Base-by-base conservation (phyloP, 2,113 vertebrate genomes). In the Cottus gobio region DNA sequence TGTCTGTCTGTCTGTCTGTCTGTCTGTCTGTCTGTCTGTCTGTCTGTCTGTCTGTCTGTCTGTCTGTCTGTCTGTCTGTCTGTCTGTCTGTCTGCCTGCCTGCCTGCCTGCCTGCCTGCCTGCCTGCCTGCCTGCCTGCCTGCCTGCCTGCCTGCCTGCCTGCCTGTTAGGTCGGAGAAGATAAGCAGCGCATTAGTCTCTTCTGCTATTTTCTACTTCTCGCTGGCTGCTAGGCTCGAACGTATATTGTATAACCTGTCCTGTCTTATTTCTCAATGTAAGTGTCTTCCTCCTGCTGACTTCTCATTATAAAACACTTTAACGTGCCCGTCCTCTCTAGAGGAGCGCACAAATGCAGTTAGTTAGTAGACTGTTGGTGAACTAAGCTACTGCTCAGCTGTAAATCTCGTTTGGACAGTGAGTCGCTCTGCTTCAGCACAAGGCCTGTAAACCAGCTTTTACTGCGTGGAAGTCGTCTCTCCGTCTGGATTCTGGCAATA, bases 151-250 rank as follows among this genome's bases (percentile, higher is more conserved):
- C 3, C 73, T 79, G 77, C 7, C 46, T 65, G 57, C 39, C 70
- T 64, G 60, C 4, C 78, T 75, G 76, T 63, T 83, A 79, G 88
- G 85, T 85, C 79, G 80, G 62, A 84, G 30, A 20, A 83, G 85
- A 94, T 90, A 90, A 89, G 86, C 69, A 74, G 65, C 5, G 60
- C 85, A 88, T 87, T 85, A 85, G 69, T 91, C 81, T 84, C 74
- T 83, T 91, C 64, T 80, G 80, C 82, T 83, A 80, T 83, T 85
- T 83, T 84, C 60, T n/a, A 5, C 9, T 26, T 71, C 48, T 54
- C 54, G 63, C 71, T 66, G 70, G 48, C 80, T 85, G 50, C 39
- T n/a, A 37, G 73, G 36, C 60, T 81, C 72, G 12, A 74, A 75
- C 82, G 28, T 72, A 64, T 76, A 84, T 83, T 74, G 52, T 58